phyloP scores from a whole-genome alignment of 2,113 vertebrate species.

The Nycticorax nycticorax region DNA sequence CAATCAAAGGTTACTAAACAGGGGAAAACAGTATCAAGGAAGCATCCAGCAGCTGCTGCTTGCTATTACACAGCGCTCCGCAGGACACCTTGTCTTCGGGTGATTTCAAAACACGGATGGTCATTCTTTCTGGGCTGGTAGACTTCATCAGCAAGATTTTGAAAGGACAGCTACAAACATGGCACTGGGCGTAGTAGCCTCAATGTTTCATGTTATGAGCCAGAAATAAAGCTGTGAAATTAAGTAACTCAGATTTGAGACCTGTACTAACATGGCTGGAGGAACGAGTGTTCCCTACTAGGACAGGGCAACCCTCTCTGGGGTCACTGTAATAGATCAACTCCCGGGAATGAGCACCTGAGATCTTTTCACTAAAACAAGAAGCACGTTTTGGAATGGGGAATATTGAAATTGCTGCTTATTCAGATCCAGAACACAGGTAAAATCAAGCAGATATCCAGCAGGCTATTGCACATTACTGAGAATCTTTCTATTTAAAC shows the following conservation, averaged over 20 bases:
- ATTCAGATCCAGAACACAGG: neutral
- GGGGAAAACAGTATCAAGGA: neutral
- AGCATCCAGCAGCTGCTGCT: neutral
- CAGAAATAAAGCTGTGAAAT: neutral
- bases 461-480: neutral
- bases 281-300: neutral
- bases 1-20: conserved; percentile 23
- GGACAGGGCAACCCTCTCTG: neutral
- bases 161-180: neutral
- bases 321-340: neutral
- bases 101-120: neutral
- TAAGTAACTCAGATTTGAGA: neutral
- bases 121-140: neutral
- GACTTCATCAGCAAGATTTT: neutral
- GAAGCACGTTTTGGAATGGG: neutral
- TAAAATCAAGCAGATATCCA: neutral
- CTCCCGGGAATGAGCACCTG: neutral
- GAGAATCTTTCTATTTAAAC: neutral
- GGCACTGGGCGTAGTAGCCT: neutral
- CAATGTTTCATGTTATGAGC: neutral
- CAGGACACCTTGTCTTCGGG: neutral
- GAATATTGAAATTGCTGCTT: neutral
- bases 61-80: neutral
- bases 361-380: neutral
- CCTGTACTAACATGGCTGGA: neutral